Base-by-base conservation (phyloP, 1,140 invertebrate species). In the Zaprionus africanus region DNA sequence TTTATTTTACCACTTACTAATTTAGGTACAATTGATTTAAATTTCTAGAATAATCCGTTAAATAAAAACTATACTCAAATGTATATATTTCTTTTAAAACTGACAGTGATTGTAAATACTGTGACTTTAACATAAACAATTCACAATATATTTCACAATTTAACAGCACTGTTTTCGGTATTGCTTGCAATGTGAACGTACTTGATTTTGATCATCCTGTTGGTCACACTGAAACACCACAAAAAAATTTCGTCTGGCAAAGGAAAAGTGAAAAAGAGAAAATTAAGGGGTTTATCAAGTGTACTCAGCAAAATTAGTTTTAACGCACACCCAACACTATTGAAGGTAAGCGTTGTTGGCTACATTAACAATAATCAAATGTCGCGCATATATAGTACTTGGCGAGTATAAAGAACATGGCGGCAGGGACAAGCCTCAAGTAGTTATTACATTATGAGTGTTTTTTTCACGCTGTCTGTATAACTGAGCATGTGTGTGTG, bases 191-290 rank as follows among this genome's bases (percentile, higher is more conserved):
- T 58, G 53, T 49, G 38, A 58, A 22, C 66, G 43, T n/a, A 63
- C n/a, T 28, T 41, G 58, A 15, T 53, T 7, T 63, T 26, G 31
- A 56, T 67, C 63, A 59, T 43, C 19, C 34, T 54, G 34, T 46
- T 54, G 70, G 64, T 67, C 64, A 74, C 71, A 61, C 71, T 46
- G 4, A 41, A 64, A 36, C 62, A 72, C 61, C 70, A 77, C 58
- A 72, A 72, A 73, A 68, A 79, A 74, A 76, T 59, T 57, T 86
- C 77, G 79, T 86, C 78, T 80, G 77, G 76, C 76, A 76, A 82
- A 82, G 67, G 76, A 85, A 86, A 87, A 72, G 76, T 78, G 81
- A 85, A 87, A 87, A 87, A 71, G 68, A 75, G 83, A 87, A 82
- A 86, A 87, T 82, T 71, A 53, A 74, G 38, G 77, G 22, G 66